A percentile compares a stretch with the other conserved stretches of the same genome.
phyloP scores from a whole-genome alignment of 2,888 invertebrate genomes.

The Perdita meconis region DNA sequence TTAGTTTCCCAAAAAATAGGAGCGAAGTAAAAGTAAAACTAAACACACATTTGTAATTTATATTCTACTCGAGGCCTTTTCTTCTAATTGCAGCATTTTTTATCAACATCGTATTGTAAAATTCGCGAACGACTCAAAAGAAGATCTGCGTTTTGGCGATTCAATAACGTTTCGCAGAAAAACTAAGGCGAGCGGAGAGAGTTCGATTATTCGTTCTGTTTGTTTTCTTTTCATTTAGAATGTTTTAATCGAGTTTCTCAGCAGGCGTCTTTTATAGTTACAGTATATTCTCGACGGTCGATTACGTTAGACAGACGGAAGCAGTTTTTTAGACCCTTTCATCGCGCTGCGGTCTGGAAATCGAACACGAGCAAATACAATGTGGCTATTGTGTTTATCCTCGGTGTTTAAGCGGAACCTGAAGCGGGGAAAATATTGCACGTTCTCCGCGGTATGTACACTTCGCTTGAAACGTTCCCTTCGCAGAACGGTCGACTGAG shows the following conservation, averaged over 20 bases:
- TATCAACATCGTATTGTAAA: too few relatives aligned
- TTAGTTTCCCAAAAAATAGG: not conserved
- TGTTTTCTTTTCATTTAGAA: not conserved
- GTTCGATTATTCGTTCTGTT: too few relatives aligned
- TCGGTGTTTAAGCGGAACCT: not conserved
- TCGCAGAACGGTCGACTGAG: slow-evolving; percentile 7
- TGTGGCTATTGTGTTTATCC: not conserved
- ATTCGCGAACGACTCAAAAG: not conserved
- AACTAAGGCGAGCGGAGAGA: too few relatives aligned
- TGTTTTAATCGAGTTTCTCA: not conserved
- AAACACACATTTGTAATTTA: too few relatives aligned
- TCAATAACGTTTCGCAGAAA: too few relatives aligned
- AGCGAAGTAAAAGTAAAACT: too few relatives aligned
- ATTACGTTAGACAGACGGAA: not conserved
- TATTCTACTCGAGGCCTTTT: too few relatives aligned
- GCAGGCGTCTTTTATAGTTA: not conserved
- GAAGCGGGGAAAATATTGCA: slow-evolving; percentile 1
- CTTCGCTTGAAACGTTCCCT: not conserved
- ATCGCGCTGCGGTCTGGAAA: not conserved
- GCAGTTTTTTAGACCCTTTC: not conserved
- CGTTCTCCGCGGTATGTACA: slow-evolving; percentile 13
- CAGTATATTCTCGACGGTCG: not conserved
- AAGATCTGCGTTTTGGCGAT: too few relatives aligned
- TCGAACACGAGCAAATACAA: not conserved
- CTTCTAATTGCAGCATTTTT: too few relatives aligned